Base-by-base conservation (phyloP, 2,113 vertebrate species). In the Turnix velox region DNA sequence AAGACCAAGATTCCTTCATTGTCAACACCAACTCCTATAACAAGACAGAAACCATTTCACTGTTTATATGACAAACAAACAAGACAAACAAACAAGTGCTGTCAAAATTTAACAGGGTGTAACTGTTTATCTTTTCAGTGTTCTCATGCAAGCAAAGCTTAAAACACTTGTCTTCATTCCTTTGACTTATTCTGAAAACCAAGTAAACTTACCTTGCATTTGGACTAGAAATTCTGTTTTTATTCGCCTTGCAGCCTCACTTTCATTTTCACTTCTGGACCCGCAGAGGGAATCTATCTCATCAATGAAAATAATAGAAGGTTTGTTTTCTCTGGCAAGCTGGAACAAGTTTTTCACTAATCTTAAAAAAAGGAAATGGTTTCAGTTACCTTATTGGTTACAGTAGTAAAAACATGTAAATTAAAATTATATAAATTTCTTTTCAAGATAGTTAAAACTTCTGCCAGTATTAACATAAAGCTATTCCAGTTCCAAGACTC, bases 251-350 rank as follows among this genome's bases (percentile, higher is more conserved):
- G 99, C 99, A 48, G 99, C 99, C 95, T 99, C 99, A 7, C 99
- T 99, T 96, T 99, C 99, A 58, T 99, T 99, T 96, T 99, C 99
- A 90, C 99, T 99, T 94, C 99, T 98, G 19, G 99, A 99, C 20
- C 98, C 99, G 4, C 99, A 99, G 19, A 99, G 97, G 17, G 99
- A 99, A 96, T 99, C 99, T 22, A 99, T 98, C 96, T 99, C 99
- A 97, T 99, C 99, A 67, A 99, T 99, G 96, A 99, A 99, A 93
- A 99, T 99, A 94, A 99, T 99, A 25, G 99, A 99, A 76, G 99
- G 99, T 86, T 98, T 99, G 97, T 99, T 98, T 87, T 99, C 98
- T 96, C 99, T 97, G 54, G 99, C 99, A 79, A 99, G 98, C 59
- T 96, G 98, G 95, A 99, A 99, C 91, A 99, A 98, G 94, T 98